Percentiles rank a stretch among this genome's conserved stretches.
phyloP scores from a whole-genome alignment of 2,888 invertebrate species.

The Diachrysia chrysitis region DNA sequence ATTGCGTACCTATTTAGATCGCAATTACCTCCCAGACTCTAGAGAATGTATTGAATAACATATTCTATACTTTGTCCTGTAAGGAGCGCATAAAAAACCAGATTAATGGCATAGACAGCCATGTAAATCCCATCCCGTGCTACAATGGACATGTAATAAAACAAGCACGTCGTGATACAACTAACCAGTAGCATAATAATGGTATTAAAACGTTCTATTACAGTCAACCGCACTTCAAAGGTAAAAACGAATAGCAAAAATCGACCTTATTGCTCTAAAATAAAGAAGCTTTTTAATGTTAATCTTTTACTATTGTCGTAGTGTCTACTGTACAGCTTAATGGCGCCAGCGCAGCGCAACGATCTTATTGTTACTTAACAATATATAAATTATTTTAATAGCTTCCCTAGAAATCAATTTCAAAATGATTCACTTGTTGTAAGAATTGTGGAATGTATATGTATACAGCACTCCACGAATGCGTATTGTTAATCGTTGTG shows the following conservation, averaged over 20 bases:
- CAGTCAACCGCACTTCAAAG: background rate
- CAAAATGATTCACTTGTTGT: slow-evolving; percentile 37
- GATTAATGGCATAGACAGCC: slow-evolving; percentile 3
- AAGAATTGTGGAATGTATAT: slow-evolving; percentile 35
- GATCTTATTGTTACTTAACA: slow-evolving; percentile 42
- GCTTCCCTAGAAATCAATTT: slow-evolving; percentile 51
- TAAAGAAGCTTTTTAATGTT: background rate
- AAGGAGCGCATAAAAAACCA: slow-evolving; percentile 10
- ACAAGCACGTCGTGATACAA: slow-evolving; percentile 47
- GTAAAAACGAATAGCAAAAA: background rate
- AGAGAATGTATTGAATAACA: background rate
- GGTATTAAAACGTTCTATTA: slow-evolving; percentile 38
- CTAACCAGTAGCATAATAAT: slow-evolving; percentile 57
- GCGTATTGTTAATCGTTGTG: background rate
- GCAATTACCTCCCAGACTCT: background rate
- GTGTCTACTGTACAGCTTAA: slow-evolving; percentile 29
- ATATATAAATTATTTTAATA: slow-evolving; percentile 55
- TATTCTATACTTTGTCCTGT: background rate
- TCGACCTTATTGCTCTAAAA: background rate
- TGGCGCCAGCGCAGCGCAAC: slow-evolving; percentile 42
- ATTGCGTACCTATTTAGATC: background rate
- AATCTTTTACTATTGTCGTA: background rate
- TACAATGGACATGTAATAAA: slow-evolving; percentile 47
- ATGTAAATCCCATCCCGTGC: slow-evolving; percentile 25
- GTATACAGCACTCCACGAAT: slow-evolving; percentile 16